A percentile compares a stretch with the other conserved stretches of the same genome.
These are phyloP conservation scores for Aphis gossypii DNA, from an alignment of 1,140 invertebrate species.

Conservation along the genomic window DNA sequence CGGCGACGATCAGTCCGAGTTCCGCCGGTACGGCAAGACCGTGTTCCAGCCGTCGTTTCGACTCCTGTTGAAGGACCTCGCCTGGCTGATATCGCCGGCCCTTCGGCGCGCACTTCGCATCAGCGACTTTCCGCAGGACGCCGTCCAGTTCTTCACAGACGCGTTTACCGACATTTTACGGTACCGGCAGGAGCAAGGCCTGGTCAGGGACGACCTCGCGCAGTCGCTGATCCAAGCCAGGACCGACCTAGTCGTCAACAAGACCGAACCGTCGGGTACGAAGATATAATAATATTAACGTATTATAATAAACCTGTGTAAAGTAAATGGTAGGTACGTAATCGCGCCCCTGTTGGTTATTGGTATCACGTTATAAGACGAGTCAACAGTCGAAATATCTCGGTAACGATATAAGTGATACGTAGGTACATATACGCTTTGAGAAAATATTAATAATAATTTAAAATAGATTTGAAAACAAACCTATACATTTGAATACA, in stretches of 20 bases:
- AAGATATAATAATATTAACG: no score
- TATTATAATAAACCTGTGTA: no score
- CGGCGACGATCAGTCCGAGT: conserved; percentile 67
- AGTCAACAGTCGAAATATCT: no score
- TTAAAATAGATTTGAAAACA: no score
- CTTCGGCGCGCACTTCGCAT: neutral
- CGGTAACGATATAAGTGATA: no score
- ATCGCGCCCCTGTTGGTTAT: no score
- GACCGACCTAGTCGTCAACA: neutral
- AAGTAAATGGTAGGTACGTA: no score
- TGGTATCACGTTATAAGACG: no score
- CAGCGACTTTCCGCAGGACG: conserved; percentile 3
- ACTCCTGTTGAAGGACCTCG: conserved; percentile 6
- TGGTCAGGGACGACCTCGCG: conserved; percentile 64
- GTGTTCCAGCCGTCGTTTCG: conserved; percentile 59
- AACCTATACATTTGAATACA: no score
- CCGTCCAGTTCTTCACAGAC: conserved; percentile 61
- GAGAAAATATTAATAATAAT: no score
- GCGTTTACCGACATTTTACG: conserved; percentile 60
- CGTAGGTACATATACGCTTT: no score
- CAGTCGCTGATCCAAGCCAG: conserved; percentile 58
- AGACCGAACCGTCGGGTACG: neutral
- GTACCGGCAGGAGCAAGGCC: conserved; percentile 60
- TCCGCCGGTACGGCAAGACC: conserved; percentile 63
- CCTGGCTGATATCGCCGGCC: neutral